phyloP scores from a whole-genome alignment of 2,113 vertebrate species.

The Strigops habroptila region DNA sequence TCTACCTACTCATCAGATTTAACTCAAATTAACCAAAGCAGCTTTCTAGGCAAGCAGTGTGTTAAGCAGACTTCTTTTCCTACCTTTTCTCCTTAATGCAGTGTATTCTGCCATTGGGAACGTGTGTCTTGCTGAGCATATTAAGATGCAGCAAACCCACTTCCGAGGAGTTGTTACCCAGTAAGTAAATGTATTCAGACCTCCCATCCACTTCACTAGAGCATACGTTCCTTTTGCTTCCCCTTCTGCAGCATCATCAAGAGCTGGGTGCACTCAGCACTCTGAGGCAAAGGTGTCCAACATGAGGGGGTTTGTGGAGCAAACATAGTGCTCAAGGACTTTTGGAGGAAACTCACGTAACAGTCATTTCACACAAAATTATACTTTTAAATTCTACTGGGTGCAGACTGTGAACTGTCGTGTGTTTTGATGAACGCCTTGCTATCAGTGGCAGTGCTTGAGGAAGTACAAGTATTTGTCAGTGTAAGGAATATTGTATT shows the following conservation, averaged over 20 bases:
- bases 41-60: neutral
- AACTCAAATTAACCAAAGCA: neutral
- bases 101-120: neutral
- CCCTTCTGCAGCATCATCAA: neutral
- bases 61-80: neutral
- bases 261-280: neutral
- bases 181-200: neutral
- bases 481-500: neutral
- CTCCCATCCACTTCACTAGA: neutral
- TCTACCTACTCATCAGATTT: neutral
- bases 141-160: neutral
- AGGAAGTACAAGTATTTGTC: neutral
- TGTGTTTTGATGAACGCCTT: neutral
- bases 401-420: neutral
- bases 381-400: neutral
- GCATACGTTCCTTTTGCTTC: neutral
- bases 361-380: neutral
- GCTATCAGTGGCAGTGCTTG: neutral
- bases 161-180: neutral
- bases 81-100: neutral
- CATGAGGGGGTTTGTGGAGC: neutral
- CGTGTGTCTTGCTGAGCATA: fast-evolving
- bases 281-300: neutral
- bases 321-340: neutral
- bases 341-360: neutral